Evolutionary conservation across 2,797 vertebrate species (phyloP), one percentile per base, ranked within the genome.

Genomic region (Holocentrus rufus): DNA sequence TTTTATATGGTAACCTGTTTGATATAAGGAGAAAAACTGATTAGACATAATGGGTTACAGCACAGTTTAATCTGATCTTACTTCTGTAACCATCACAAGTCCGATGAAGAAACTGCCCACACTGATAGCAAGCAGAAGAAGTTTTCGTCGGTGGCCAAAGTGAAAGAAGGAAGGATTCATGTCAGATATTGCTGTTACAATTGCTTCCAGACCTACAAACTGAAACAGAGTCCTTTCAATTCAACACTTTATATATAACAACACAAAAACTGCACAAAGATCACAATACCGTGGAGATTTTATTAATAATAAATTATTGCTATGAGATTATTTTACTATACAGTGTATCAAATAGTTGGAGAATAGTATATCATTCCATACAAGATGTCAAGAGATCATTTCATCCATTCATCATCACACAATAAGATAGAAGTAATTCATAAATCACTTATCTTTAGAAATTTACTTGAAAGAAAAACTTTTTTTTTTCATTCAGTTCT

Each of bases 151-250:
- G 79, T 94, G 93, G 56, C 94, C 93, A 3, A 82, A 47, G 0
- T 89, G 91, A 76, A 95, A 94, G 80, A 92, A 93, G 42, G 68
- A 53, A 2, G 94, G 93, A 50, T 94, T 84, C 71, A 90, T 62
- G 83, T 95, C 94, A 1, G 89, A 91, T 70, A 95, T 91, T 1
- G 89, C 59, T 42, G 94, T 95, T 52, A 61, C 76, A 2, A 95
- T 18, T 50, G 93, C 90, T 80, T 95, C 94, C 78, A 95, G 87
- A 67, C 93, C 90, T 60, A 95, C 94, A 86, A 95, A 95, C 94
- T 95, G 85, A 85, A 89, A 86, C 54, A 80, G 20, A 87, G 10
- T 63, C n/a, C 0, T 46, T 17, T 6, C 39, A 42, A 11, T 42
- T 42, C 39, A 7, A 36, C 7, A 7, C 34, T 9, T 42, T 42